phyloP scores from a whole-genome alignment of 92 coral and sea anemone genomes.

The Paragorgia papillata region DNA sequence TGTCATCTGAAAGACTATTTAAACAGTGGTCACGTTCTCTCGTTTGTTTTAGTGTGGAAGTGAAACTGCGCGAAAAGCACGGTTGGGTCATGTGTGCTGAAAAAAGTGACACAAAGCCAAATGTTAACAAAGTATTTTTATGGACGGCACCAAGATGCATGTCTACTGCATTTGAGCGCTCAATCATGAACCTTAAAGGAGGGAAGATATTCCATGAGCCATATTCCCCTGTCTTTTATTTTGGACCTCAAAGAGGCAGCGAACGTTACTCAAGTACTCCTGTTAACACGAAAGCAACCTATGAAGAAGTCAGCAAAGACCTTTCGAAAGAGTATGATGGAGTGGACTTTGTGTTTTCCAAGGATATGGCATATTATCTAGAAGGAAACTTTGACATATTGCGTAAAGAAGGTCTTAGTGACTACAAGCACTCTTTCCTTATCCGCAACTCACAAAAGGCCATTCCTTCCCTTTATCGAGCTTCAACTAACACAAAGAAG shows the following conservation, averaged over 20 bases:
- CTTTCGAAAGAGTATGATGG: conserved; percentile 85
- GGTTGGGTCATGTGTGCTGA: not conserved
- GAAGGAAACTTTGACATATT: conserved; percentile 75
- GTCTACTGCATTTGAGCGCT: conserved; percentile 95
- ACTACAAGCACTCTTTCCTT: conserved; percentile 78
- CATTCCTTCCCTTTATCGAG: conserved; percentile 74
- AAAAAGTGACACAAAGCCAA: not conserved
- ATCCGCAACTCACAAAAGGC: conserved; percentile 87
- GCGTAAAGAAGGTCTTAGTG: conserved; percentile 74
- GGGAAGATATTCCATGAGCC: conserved; percentile 92
- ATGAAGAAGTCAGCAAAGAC: conserved; percentile 60
- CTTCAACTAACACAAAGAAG: conserved; percentile 84
- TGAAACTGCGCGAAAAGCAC: not conserved
- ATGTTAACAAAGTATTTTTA: conserved; percentile 64
- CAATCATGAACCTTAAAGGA: conserved; percentile 84
- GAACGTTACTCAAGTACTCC: conserved; percentile 68
- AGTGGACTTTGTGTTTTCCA: conserved; percentile 78
- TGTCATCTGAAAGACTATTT: not conserved
- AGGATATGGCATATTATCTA: conserved; percentile 91
- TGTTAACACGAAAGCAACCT: conserved; percentile 67
- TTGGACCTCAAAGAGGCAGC: conserved; percentile 89
- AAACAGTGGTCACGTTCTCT: not conserved
- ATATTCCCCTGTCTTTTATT: conserved; percentile 74
- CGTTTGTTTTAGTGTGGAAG: not conserved
- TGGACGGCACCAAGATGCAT: conserved; percentile 99